Conservation (phyloP, 2,113 vertebrate species). For the Excalfactoria chinensis region DNA sequence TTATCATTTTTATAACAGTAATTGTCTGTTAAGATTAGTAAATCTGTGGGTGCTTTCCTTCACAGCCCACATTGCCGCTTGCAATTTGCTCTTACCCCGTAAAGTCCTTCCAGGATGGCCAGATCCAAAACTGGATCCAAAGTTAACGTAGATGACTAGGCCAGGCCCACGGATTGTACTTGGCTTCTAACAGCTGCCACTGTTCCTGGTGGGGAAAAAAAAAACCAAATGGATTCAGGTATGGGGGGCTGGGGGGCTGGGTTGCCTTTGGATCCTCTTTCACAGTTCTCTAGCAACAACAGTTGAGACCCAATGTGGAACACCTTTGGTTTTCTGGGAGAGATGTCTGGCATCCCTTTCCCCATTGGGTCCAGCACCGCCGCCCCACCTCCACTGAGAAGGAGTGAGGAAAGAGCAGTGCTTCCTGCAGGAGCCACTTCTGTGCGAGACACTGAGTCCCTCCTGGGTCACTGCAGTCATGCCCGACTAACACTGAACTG, state of each 20-base stretch:
- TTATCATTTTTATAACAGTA: conserved; percentile 16
- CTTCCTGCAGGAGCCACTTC: neutral
- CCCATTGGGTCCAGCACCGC: neutral
- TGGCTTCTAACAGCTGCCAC: neutral
- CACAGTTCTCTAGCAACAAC: neutral
- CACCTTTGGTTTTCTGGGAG: neutral
- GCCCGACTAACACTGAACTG: neutral
- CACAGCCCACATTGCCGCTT: neutral
- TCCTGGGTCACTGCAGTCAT: neutral
- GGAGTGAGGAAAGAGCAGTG: neutral
- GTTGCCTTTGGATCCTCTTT: neutral
- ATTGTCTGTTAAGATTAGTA: neutral
- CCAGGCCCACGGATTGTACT: neutral
- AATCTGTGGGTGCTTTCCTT: neutral
- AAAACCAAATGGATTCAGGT: neutral
- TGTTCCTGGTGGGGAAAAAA: neutral
- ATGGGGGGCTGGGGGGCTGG: neutral
- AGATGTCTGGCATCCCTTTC: neutral
- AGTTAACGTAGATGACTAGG: neutral
- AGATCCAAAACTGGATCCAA: neutral
- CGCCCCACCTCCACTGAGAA: rapidly evolving
- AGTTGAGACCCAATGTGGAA: neutral
- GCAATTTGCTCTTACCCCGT: neutral
- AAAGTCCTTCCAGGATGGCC: neutral
- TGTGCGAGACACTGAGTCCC: neutral